Evolutionary conservation across 2,888 invertebrate genomes (phyloP).

Genomic region (Morpho deidamia): DNA sequence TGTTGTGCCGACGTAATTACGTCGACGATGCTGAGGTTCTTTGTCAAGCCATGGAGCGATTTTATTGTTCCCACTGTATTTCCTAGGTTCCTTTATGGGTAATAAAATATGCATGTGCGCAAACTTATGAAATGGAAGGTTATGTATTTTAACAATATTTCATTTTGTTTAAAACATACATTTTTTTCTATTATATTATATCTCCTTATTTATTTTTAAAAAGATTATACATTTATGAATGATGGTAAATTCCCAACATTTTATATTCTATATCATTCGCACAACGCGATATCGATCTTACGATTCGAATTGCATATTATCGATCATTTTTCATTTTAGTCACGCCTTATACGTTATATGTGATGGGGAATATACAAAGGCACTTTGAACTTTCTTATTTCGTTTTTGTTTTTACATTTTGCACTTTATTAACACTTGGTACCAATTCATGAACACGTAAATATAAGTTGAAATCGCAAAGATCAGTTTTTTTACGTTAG

Average conservation of each 20-base stretch:
- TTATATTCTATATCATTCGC: slow-evolving; percentile 30
- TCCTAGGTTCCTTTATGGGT: slow-evolving; percentile 9
- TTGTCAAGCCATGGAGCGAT: slow-evolving; percentile 21
- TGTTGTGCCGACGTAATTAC: slow-evolving; percentile 32
- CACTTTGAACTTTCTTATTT: not conserved
- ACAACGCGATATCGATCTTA: slow-evolving; percentile 32
- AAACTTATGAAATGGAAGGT: not conserved
- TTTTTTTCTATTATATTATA: no score
- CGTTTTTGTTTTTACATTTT: not conserved
- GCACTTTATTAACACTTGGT: not conserved
- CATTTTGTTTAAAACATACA: no score
- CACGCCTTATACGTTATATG: slow-evolving; percentile 24
- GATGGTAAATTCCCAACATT: slow-evolving; percentile 28
- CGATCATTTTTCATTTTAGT: slow-evolving; percentile 32
- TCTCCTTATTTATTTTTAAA: no score
- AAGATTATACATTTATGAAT: slow-evolving; percentile 20
- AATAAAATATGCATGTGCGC: no score
- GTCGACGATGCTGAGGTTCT: slow-evolving; percentile 31
- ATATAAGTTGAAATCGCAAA: no score
- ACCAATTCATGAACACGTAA: no score
- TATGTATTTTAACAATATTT: no score
- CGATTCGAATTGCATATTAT: slow-evolving; percentile 31
- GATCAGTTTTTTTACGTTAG: no score
- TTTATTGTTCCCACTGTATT: slow-evolving; percentile 18
- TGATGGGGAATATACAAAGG: not conserved